Base-by-base conservation (phyloP, 2,888 invertebrate genomes). In the Opisthograptis luteolata region DNA sequence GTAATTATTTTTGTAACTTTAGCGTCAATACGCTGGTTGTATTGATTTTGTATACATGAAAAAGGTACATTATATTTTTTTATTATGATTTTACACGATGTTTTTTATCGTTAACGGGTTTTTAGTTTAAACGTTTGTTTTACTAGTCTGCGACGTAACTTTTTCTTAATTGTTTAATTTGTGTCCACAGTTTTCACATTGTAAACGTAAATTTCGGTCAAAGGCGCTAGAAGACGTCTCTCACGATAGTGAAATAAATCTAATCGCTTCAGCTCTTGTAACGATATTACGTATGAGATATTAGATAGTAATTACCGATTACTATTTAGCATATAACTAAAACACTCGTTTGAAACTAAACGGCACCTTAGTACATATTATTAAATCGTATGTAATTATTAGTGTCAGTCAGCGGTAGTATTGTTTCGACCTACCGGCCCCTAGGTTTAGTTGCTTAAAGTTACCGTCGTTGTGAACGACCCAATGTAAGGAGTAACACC, bases 401-500 rank as follows among this genome's bases (percentile, higher is more conserved):
- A 50, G 43, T 48, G 53, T 48, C 48, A 48, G 37, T 47, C 20
- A 25, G 27, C 28, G 52, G 47, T 50, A 50, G 47, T 53, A 49
- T 53, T 56, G 40, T 51, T 57, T 58, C 54, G 47, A 51, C 40
- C 53, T 46, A 45, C 48, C 63, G 63, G 55, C 56, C 64, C 64
- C 57, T 64, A 80, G 75, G 56, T 78, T 80, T 77, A 81, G 70
- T 79, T 79, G 73, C 72, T 71, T 58, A 59, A 80, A 81, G 83
- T 84, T 82, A 85, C 84, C 84, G 82, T 76, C 84, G 82, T 76
- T 73, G 14, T 64, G 54, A 76, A 76, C 81, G 85, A 74, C 80
- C 70, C 63, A 54, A 64, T 80, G 87, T 87, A 87, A 87, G 87
- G 83, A 79, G 61, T 73, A 85, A 87, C 87, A 86, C 85, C 87